phyloP scores from a whole-genome alignment of 2,888 invertebrate genomes.

The Andrena praecox region DNA sequence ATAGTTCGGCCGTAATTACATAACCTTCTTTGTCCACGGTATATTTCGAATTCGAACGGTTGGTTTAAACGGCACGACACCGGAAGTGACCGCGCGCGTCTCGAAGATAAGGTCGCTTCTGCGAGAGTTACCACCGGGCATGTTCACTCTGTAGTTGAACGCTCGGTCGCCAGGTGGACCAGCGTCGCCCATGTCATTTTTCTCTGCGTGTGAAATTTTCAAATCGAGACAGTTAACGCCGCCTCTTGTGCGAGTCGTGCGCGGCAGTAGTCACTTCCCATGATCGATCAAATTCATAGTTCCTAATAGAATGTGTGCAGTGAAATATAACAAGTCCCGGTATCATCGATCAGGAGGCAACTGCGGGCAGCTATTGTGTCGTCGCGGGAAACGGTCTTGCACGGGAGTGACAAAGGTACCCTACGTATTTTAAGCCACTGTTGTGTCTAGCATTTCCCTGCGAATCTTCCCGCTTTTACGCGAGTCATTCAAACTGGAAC shows the following conservation, averaged over 20 bases:
- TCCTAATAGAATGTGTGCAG: constrained; percentile 38
- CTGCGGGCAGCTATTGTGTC: constrained; percentile 16
- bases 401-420: constrained; percentile 33
- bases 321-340: constrained; percentile 31
- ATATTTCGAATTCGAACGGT: neutral
- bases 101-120: constrained; percentile 8
- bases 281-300: constrained; percentile 47
- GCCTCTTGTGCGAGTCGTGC: constrained; percentile 24
- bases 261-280: constrained; percentile 16
- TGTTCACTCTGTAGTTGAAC: constrained; percentile 11
- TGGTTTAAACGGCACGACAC: neutral
- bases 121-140: constrained; percentile 23
- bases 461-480: constrained; percentile 8
- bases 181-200: constrained; percentile 22
- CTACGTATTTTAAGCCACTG: constrained; percentile 27
- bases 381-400: constrained; percentile 12
- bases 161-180: constrained; percentile 33
- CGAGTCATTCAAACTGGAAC: neutral
- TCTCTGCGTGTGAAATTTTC: constrained; percentile 36
- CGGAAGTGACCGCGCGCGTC: constrained; percentile 6
- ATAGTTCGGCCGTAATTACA: neutral
- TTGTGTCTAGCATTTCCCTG: neutral
- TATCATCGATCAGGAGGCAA: constrained; percentile 38
- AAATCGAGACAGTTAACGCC: constrained; percentile 34
- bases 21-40: neutral